Conservation (phyloP, 2,113 vertebrate species). For the Otolemur garnettii region DNA sequence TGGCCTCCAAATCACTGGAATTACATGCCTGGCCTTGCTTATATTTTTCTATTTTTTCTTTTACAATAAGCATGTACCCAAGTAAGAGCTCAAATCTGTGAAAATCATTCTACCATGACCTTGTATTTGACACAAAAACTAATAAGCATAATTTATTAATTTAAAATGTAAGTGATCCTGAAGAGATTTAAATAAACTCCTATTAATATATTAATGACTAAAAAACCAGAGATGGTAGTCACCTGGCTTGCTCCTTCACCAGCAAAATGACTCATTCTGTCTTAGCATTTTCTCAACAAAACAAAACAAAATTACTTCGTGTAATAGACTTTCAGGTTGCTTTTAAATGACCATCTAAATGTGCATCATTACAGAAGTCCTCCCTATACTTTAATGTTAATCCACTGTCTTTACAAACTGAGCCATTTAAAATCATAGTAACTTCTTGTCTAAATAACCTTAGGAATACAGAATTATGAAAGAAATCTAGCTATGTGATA, state of each 20-base stretch:
- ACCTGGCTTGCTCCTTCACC: neutral
- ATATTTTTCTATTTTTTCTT: neutral
- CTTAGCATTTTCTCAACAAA: conserved; percentile 48
- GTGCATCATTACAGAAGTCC: neutral
- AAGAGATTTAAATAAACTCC: conserved; percentile 59
- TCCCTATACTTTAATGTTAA: neutral
- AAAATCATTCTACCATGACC: conserved; percentile 29
- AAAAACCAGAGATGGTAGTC: conserved; percentile 33
- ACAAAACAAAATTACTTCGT: conserved; percentile 45
- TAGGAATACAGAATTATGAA: conserved; percentile 23
- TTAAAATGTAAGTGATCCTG: neutral
- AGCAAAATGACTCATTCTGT: conserved; percentile 42
- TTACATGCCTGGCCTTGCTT: too few species aligned
- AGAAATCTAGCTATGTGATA: neutral
- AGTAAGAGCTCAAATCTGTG: neutral
- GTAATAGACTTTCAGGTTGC: conserved; percentile 1
- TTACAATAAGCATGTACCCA: neutral
- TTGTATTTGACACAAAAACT: conserved; percentile 14
- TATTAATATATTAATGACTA: conserved; percentile 36
- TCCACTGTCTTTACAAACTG: neutral
- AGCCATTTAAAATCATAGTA: conserved; percentile 52
- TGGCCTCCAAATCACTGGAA: too few species aligned
- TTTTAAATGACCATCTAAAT: conserved; percentile 6
- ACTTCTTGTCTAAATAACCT: conserved; percentile 13
- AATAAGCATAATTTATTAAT: conserved; percentile 40